phyloP scores from a whole-genome alignment of 1,140 invertebrate genomes.

The Lerema accius region DNA sequence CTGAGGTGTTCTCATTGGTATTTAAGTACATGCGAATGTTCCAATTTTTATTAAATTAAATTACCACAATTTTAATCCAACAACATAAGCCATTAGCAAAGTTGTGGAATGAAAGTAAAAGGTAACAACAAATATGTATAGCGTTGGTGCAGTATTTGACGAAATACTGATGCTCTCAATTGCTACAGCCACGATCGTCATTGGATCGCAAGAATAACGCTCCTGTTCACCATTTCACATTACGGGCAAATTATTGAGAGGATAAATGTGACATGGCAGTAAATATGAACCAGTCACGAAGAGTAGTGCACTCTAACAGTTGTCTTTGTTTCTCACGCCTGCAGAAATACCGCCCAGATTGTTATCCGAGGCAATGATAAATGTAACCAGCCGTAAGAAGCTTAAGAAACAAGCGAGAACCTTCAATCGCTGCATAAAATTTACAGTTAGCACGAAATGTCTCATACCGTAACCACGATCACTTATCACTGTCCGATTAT shows the following conservation, averaged over 20 bases:
- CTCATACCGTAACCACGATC: constrained; percentile 14
- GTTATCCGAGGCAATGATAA: constrained; percentile 65
- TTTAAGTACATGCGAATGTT: too few relatives aligned
- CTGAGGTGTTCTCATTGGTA: too few relatives aligned
- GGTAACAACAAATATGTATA: too few relatives aligned
- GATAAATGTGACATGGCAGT: constrained; percentile 28
- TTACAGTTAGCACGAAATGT: constrained; percentile 29
- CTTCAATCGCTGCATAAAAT: constrained; percentile 30
- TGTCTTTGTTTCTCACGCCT: constrained; percentile 67
- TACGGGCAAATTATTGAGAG: constrained; percentile 18
- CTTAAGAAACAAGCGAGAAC: constrained; percentile 28
- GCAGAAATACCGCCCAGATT: constrained; percentile 57
- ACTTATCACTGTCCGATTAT: constrained; percentile 26
- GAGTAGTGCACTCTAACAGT: constrained; percentile 34
- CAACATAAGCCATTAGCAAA: too few relatives aligned
- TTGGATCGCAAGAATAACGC: constrained; percentile 3
- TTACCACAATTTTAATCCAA: neutral
- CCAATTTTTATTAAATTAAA: too few relatives aligned
- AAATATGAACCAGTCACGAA: constrained; percentile 46
- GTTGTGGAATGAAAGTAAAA: too few relatives aligned
- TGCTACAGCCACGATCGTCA: neutral
- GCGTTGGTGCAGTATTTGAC: too few relatives aligned
- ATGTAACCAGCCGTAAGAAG: constrained; percentile 53
- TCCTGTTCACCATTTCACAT: constrained; percentile 21
- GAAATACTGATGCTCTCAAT: constrained; percentile 5